Evolutionary conservation across 2,888 invertebrate species (phyloP).

Genomic region (Drosophila setosimentum): DNA sequence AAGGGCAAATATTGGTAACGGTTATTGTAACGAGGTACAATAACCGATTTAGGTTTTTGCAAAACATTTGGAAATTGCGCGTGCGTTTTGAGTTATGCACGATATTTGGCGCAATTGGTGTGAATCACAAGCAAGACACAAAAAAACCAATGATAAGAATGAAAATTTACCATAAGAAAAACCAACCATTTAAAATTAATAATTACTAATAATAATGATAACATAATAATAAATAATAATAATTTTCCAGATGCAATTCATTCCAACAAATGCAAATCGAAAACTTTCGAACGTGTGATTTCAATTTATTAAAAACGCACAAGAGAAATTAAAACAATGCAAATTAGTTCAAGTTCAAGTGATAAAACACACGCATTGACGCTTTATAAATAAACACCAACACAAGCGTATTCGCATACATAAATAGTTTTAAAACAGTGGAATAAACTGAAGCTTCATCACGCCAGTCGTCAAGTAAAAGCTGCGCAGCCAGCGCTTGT

Average conservation of each 20-base stretch:
- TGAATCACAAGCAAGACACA: conserved; percentile 7
- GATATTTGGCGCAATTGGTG: conserved; percentile 56
- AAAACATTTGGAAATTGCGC: conserved; percentile 63
- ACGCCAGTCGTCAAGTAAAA: conserved; percentile 1
- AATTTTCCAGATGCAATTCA: too few species aligned
- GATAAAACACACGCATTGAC: neutral
- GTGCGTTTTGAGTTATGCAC: conserved; percentile 68
- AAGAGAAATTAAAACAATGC: conserved; percentile 1
- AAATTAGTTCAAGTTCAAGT: conserved; percentile 39
- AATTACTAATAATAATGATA: neutral
- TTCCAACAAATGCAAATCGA: neutral
- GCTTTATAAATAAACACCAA: neutral
- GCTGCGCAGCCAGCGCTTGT: conserved; percentile 13
- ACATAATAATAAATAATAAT: neutral
- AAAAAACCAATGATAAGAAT: neutral
- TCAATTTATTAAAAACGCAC: neutral
- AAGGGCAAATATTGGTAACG: conserved; percentile 46
- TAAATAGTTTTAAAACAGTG: neutral
- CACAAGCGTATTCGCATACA: neutral
- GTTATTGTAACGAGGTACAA: conserved; percentile 10
- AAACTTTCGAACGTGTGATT: neutral
- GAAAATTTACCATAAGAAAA: neutral
- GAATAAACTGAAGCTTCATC: conserved; percentile 16
- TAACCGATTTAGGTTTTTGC: conserved; percentile 27
- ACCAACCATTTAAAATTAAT: neutral